A percentile compares a stretch with the other conserved stretches of the same genome.
These are phyloP conservation scores for Andrena bucephala DNA, from an alignment of 2,888 invertebrate genomes.

Conservation along the genomic window DNA sequence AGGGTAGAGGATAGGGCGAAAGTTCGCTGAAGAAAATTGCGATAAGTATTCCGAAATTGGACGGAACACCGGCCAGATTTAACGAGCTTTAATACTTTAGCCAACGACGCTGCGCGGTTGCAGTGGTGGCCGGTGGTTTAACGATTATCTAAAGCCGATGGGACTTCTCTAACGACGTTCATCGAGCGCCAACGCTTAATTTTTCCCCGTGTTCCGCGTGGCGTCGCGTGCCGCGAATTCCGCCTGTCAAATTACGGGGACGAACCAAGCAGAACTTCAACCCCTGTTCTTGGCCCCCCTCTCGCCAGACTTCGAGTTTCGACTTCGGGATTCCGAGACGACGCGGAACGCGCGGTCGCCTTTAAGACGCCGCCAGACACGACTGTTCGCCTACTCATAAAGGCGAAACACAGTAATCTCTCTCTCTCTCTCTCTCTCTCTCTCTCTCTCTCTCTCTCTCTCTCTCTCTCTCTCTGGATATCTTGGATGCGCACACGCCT, in stretches of 20 bases:
- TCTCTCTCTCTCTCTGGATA: slow-evolving; percentile 8
- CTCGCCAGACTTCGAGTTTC: slow-evolving; percentile 28
- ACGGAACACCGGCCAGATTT: slow-evolving; percentile 12
- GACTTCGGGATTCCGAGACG: slow-evolving; percentile 18
- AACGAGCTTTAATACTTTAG: slow-evolving; percentile 24
- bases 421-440: not conserved
- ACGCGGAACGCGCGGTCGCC: slow-evolving; percentile 29
- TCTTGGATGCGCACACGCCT: slow-evolving; percentile 3
- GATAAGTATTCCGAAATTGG: slow-evolving; percentile 53
- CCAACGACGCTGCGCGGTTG: not conserved
- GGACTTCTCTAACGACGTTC: slow-evolving; percentile 3
- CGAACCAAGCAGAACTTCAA: slow-evolving; percentile 19
- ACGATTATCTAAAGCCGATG: slow-evolving; percentile 14
- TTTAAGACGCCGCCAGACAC: slow-evolving; percentile 30
- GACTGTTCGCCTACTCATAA: slow-evolving; percentile 12
- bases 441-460: slow-evolving; percentile 3
- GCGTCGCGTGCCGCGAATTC: slow-evolving; percentile 33
- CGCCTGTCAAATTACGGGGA: slow-evolving; percentile 49
- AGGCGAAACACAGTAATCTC: slow-evolving; percentile 24
- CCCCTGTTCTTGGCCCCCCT: slow-evolving; percentile 9
- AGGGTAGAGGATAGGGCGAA: slow-evolving; percentile 1
- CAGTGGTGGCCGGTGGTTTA: not conserved
- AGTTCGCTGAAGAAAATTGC: slow-evolving; percentile 43
- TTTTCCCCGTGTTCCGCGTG: slow-evolving; percentile 2
- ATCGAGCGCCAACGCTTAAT: not conserved